These are phyloP conservation scores for Sympetrum striolatum DNA, from an alignment of 2,888 invertebrate species.

Conservation along the genomic window DNA sequence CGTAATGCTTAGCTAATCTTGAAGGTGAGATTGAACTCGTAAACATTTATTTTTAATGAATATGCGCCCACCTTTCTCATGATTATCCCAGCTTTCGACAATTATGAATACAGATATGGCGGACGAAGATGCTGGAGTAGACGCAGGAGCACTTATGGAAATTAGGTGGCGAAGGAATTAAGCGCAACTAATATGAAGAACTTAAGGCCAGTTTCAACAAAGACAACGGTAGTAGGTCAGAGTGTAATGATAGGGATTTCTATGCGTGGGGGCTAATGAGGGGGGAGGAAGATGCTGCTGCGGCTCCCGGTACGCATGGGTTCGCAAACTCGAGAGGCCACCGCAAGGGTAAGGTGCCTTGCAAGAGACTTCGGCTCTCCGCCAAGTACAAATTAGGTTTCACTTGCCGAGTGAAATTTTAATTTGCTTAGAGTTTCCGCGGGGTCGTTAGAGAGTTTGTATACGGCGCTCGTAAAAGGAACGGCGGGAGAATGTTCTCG, in stretches of 20 bases:
- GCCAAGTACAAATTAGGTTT: slow-evolving; percentile 37
- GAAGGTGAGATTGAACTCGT: too few species aligned
- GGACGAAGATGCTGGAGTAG: neutral
- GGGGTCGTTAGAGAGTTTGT: slow-evolving; percentile 36
- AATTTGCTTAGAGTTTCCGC: slow-evolving; percentile 36
- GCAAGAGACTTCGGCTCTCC: slow-evolving; percentile 28
- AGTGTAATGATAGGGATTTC: neutral
- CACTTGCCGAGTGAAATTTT: slow-evolving; percentile 38
- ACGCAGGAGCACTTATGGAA: neutral
- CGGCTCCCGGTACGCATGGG: neutral
- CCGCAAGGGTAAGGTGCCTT: neutral
- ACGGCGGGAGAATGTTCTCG: neutral
- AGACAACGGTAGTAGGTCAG: neutral
- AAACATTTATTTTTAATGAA: too few species aligned
- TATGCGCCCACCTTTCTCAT: neutral
- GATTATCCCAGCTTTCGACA: neutral
- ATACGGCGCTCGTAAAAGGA: slow-evolving; percentile 37
- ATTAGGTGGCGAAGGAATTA: neutral
- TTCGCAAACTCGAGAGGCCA: neutral
- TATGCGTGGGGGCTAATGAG: neutral
- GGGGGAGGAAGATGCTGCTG: neutral
- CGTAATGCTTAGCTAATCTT: too few species aligned
- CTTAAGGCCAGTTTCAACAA: neutral
- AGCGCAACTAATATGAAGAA: neutral
- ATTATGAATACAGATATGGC: neutral